Conservation (phyloP, 1,140 invertebrate genomes). For the Solenopsis fugax region DNA sequence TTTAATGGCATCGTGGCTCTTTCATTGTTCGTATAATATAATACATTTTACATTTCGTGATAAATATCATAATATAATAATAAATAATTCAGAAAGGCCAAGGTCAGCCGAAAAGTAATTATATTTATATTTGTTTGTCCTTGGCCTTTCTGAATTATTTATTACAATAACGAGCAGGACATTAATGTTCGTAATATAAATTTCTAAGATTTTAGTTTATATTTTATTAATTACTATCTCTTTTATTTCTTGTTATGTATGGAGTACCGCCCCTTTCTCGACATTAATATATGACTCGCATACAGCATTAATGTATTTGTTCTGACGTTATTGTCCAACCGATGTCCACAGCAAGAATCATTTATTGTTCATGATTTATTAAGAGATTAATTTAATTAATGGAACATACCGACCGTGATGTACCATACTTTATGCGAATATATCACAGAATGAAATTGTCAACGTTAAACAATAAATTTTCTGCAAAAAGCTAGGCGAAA, state of each 20-base stretch:
- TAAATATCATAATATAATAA: too few relatives aligned
- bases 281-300: constrained; percentile 2
- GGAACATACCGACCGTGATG: not conserved
- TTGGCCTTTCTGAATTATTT: too few relatives aligned
- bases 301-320: not conserved
- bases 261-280: not conserved
- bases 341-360: constrained; percentile 7
- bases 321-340: not conserved
- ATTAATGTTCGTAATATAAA: not conserved
- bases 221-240: constrained; percentile 23
- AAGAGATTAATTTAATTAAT: constrained; percentile 18
- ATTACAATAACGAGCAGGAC: too few relatives aligned
- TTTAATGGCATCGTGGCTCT: not conserved
- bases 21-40: not conserved
- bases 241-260: not conserved
- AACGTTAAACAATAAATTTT: constrained; percentile 6
- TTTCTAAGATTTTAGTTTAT: not conserved
- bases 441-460: not conserved
- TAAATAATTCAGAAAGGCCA: too few relatives aligned
- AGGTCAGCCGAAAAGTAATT: too few relatives aligned
- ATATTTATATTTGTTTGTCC: too few relatives aligned
- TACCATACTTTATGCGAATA: not conserved
- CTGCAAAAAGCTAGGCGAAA: not conserved
- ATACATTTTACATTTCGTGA: not conserved
- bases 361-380: constrained; percentile 26